These are phyloP conservation scores for Hydrochoerus hydrochaeris DNA, from an alignment of 2,113 vertebrate genomes.

Conservation along the genomic window DNA sequence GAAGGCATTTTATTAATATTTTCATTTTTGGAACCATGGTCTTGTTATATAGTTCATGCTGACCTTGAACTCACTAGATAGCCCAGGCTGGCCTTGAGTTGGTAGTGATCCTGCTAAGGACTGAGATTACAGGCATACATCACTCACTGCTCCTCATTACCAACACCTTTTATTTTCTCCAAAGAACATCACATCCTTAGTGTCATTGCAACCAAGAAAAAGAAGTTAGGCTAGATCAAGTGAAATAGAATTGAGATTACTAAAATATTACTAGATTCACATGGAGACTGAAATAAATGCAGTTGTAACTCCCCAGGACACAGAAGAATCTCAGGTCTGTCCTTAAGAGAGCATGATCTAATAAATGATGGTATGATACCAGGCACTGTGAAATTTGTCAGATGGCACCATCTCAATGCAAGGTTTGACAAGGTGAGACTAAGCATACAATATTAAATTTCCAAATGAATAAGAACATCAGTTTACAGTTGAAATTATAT, in stretches of 20 bases:
- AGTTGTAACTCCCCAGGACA: background rate
- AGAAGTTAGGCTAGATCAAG: background rate
- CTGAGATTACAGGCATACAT: background rate
- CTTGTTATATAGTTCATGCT: background rate
- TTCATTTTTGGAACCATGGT: background rate
- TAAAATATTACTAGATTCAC: conserved; percentile 26
- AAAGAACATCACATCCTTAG: background rate
- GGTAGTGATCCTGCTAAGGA: background rate
- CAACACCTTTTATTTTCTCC: background rate
- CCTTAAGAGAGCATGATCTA: background rate
- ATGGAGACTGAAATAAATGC: background rate
- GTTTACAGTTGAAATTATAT: conserved; percentile 33
- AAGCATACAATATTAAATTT: background rate
- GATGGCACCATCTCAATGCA: background rate
- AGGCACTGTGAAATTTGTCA: background rate
- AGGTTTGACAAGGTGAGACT: background rate
- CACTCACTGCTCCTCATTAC: background rate
- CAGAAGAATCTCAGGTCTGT: background rate
- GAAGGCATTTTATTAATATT: background rate
- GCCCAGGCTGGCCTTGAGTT: background rate
- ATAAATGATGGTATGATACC: background rate
- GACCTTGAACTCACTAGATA: background rate
- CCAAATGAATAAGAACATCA: background rate
- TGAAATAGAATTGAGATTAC: background rate
- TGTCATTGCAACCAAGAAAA: background rate